Evolutionary conservation across 2,888 invertebrate species (phyloP).

Genomic region (Drosophila yooni): DNA sequence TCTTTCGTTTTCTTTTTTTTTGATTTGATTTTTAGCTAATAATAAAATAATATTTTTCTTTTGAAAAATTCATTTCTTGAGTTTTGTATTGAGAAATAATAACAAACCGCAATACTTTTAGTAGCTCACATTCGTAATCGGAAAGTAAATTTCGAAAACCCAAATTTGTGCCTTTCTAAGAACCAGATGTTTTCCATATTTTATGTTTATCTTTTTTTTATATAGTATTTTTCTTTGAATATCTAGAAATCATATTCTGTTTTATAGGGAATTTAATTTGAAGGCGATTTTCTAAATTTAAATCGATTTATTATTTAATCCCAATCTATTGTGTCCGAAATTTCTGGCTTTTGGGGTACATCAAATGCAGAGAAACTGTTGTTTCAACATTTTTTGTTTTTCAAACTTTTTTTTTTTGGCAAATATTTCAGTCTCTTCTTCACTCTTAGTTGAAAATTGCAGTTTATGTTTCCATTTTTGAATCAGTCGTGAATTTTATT

Average conservation of each 20-base stretch:
- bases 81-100: constrained; percentile 7
- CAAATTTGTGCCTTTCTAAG: not conserved
- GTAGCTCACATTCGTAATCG: not conserved
- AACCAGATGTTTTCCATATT: not conserved
- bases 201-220: not conserved
- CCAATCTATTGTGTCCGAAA: not conserved
- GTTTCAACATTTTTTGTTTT: not conserved
- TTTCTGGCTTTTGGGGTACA: not conserved
- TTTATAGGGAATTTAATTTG: not conserved
- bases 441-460: not conserved
- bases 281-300: not conserved
- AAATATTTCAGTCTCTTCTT: not conserved
- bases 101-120: not conserved
- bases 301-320: not conserved
- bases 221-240: not conserved
- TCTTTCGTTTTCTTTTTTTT: constrained; percentile 41
- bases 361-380: not conserved
- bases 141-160: not conserved
- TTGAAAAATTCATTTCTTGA: not conserved
- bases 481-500: not conserved
- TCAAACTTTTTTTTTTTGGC: not conserved
- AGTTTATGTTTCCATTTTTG: not conserved
- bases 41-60: not conserved
- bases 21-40: not conserved
- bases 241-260: not conserved